Evolutionary conservation across 2,797 vertebrate genomes (phyloP).

Genomic region (Scleropages formosus): DNA sequence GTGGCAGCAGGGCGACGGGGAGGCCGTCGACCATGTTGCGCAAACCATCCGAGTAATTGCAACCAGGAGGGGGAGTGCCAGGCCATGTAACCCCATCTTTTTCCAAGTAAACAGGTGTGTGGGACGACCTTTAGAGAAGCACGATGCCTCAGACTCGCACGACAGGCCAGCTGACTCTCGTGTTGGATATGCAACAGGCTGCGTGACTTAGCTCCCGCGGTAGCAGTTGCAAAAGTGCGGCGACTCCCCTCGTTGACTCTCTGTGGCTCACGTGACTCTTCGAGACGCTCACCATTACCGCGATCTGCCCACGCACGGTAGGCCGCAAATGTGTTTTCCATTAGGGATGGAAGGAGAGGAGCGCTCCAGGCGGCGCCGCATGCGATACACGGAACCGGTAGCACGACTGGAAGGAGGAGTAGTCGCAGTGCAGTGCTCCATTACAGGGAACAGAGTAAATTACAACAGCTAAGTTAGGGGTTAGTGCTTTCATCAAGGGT

Average conservation of each 20-base stretch:
- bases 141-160: conserved; percentile 27
- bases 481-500: too few species aligned
- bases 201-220: conserved; percentile 56
- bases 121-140: conserved; percentile 22
- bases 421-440: background rate
- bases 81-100: background rate
- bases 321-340: conserved; percentile 50
- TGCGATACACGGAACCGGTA: conserved; percentile 37
- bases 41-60: conserved; percentile 9
- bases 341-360: conserved; percentile 39
- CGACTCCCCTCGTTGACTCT: conserved; percentile 39
- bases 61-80: conserved; percentile 1
- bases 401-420: background rate
- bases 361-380: conserved; percentile 32
- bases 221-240: conserved; percentile 55
- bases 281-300: conserved; percentile 63
- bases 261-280: conserved; percentile 55
- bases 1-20: background rate
- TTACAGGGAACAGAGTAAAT: background rate
- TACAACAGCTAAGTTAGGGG: too few species aligned
- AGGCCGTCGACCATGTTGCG: background rate
- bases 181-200: conserved; percentile 54
- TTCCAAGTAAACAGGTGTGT: background rate
- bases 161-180: conserved; percentile 58
- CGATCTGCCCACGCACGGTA: conserved; percentile 41